These are phyloP conservation scores for roundworm (Caenorhabditis elegans) DNA, from an alignment of 1,140 invertebrate genomes.

Conservation along the genomic window WBcel235 BX284606.5:423501-424000, in stretches of 20 bases:
- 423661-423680: conserved; percentile 40
- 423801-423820: not conserved
- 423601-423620: conserved; percentile 31
- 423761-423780: not conserved
- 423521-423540: not conserved
- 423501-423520: not conserved
- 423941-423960: not conserved
- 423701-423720: not conserved
- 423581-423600: not conserved
- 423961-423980: conserved; percentile 4
- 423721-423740: not conserved
- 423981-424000: not conserved
- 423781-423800: not conserved
- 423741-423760: too few relatives aligned
- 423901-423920: not conserved
- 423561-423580: conserved; percentile 40
- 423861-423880: not conserved
- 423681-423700: conserved; percentile 38
- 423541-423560: conserved; percentile 23
- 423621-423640: not conserved
- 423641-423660: conserved; percentile 37
- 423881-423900: not conserved
- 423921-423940: not conserved
- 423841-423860: not conserved
- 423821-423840: not conserved